These are phyloP conservation scores for Physocephala rufipes DNA, from an alignment of 2,888 invertebrate genomes.

Conservation along the genomic window DNA sequence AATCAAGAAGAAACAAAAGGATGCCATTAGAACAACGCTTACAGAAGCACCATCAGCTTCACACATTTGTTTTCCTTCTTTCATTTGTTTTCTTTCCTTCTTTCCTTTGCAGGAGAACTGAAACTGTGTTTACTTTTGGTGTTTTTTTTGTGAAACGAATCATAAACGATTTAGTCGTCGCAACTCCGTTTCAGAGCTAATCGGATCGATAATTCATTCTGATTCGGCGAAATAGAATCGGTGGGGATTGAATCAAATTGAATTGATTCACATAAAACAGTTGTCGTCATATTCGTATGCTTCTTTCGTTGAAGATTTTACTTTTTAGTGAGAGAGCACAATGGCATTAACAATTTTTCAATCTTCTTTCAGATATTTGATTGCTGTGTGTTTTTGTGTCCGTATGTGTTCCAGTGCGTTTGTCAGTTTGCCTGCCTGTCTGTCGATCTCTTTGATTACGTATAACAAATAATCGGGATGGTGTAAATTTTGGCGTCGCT, in stretches of 20 bases:
- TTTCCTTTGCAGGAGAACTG: too few relatives aligned
- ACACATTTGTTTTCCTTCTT: background rate
- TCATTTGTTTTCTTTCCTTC: too few relatives aligned
- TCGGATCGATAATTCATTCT: constrained; percentile 17
- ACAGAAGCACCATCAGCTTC: background rate
- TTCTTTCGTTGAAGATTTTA: background rate
- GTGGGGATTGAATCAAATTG: too few relatives aligned
- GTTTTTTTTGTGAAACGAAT: too few relatives aligned
- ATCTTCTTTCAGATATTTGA: background rate
- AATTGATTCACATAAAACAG: background rate
- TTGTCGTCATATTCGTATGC: background rate
- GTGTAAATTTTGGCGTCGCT: background rate
- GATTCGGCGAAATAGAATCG: too few relatives aligned
- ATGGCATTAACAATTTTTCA: background rate
- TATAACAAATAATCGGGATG: background rate
- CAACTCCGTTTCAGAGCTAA: background rate
- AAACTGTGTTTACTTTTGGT: too few relatives aligned
- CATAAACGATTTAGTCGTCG: background rate
- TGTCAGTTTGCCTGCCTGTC: background rate
- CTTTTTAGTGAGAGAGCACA: constrained; percentile 9
- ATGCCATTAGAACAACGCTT: background rate
- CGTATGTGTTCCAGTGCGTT: background rate
- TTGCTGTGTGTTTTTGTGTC: background rate
- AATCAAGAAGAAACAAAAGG: background rate
- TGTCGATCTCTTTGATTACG: background rate